Percentiles rank a stretch among this genome's conserved stretches.
Conservation (phyloP, 2,113 vertebrate genomes). For the Indri indri region DNA sequence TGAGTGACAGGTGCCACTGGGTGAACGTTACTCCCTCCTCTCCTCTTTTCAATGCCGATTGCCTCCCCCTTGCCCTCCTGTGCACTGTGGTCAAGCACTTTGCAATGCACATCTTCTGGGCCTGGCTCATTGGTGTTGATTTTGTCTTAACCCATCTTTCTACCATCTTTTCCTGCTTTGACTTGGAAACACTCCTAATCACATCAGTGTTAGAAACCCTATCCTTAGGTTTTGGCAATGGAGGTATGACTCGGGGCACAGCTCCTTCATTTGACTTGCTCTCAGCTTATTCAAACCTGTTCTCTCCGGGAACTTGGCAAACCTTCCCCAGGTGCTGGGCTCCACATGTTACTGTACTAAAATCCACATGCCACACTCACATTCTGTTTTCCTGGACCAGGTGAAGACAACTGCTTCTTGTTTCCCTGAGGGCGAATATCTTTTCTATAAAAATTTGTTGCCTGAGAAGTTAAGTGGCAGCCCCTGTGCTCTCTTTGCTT, state of each 20-base stretch:
- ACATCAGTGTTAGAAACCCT: background rate
- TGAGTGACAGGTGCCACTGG: background rate
- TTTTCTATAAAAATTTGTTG: background rate
- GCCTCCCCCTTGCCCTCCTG: background rate
- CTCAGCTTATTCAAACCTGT: background rate
- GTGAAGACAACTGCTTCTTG: background rate
- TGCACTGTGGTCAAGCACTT: background rate
- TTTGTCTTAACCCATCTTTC: background rate
- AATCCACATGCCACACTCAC: background rate
- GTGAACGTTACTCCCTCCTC: background rate
- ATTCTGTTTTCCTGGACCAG: background rate
- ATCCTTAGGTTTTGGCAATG: background rate
- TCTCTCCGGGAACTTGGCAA: background rate
- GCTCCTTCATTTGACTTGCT: background rate
- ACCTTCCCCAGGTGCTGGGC: background rate
- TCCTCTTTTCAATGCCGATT: background rate
- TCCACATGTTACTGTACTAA: background rate
- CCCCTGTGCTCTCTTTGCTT: background rate
- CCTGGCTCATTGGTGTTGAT: background rate
- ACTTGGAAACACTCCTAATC: background rate
- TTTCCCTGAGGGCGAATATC: background rate
- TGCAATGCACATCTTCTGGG: background rate
- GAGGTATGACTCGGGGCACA: accelerated
- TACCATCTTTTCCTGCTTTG: background rate
- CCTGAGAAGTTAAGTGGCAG: background rate